These are phyloP conservation scores for Chlorodrepanis virens DNA, from an alignment of 2,113 vertebrate genomes.

Conservation along the genomic window DNA sequence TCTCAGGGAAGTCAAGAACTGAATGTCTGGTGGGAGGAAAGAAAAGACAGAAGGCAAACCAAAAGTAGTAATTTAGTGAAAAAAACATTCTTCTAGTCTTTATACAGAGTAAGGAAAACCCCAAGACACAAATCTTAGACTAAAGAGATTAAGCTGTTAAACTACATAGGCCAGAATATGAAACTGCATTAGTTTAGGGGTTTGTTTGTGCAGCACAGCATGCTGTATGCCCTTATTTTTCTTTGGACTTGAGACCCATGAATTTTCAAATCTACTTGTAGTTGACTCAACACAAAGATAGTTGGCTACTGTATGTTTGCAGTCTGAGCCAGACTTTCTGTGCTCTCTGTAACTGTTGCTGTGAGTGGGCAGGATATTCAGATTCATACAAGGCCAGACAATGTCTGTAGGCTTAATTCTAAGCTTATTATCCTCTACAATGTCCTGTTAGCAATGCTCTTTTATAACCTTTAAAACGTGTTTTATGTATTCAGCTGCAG, in stretches of 20 bases:
- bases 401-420: constrained; percentile 31
- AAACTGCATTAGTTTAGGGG: neutral
- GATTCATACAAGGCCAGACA: constrained; percentile 37
- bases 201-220: constrained; percentile 1
- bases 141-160: constrained; percentile 48
- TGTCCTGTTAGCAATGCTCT: constrained; percentile 22
- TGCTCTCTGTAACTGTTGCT: neutral
- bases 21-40: constrained; percentile 13
- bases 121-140: constrained; percentile 8
- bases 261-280: constrained; percentile 40
- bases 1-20: neutral
- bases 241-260: constrained; percentile 26
- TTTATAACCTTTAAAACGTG: neutral
- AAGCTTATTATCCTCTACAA: constrained; percentile 36
- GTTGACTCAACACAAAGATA: constrained; percentile 36
- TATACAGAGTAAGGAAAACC: constrained; percentile 6
- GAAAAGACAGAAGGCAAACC: constrained; percentile 46
- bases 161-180: neutral
- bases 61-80: constrained; percentile 41
- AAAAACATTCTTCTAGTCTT: neutral
- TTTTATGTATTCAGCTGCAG: neutral
- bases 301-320: constrained; percentile 22
- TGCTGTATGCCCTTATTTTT: constrained; percentile 1
- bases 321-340: neutral
- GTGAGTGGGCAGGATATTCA: constrained; percentile 52